Percentiles rank a stretch among this genome's conserved stretches.
These are phyloP conservation scores for Trididemnum clinides DNA, from an alignment of 23 tunicate species.

Conservation along the genomic window DNA sequence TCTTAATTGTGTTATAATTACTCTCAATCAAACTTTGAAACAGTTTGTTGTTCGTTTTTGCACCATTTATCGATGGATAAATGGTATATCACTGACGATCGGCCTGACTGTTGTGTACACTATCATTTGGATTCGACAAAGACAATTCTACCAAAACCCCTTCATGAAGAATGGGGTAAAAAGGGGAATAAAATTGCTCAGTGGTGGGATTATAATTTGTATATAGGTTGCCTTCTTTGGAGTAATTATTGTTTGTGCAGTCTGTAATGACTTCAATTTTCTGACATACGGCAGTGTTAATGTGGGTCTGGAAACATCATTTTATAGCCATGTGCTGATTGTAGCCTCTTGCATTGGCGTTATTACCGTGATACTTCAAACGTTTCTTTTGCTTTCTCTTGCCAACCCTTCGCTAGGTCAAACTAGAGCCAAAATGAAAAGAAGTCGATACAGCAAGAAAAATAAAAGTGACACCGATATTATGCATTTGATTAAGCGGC, in stretches of 20 bases:
- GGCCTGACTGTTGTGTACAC: constrained; percentile 3
- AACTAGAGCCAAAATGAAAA: background rate
- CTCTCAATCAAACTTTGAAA: background rate
- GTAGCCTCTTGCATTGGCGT: too few relatives aligned
- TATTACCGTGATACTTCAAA: too few relatives aligned
- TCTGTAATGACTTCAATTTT: background rate
- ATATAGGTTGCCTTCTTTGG: background rate
- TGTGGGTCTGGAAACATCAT: too few relatives aligned
- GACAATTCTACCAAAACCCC: constrained; percentile 20
- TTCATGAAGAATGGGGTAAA: background rate
- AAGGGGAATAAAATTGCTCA: background rate
- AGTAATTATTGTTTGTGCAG: background rate
- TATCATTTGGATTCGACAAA: background rate
- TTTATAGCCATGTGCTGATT: too few relatives aligned
- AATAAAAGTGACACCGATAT: constrained; percentile 7
- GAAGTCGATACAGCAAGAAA: background rate
- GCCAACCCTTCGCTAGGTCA: too few relatives aligned
- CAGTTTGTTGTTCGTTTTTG: background rate
- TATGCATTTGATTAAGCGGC: background rate
- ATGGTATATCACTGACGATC: background rate
- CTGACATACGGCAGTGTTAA: background rate
- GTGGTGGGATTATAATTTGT: background rate
- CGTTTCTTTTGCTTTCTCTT: too few relatives aligned
- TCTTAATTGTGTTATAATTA: background rate
- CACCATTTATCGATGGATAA: background rate